Conservation (phyloP, 2,113 vertebrate species). For the Nycticebus coucang region DNA sequence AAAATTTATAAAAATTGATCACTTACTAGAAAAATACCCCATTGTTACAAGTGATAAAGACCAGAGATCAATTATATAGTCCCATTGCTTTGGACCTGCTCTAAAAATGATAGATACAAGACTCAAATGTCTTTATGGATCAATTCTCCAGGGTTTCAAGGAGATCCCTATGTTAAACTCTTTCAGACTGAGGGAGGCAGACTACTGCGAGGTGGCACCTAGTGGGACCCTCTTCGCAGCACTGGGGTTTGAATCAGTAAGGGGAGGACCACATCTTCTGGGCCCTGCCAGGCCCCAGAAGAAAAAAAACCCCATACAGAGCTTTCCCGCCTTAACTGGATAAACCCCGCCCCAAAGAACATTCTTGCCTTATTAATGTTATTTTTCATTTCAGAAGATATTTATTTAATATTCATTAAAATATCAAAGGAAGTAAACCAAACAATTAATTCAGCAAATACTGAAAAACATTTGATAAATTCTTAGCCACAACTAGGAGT, state of each 20-base stretch:
- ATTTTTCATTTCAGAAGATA: slow-evolving; percentile 10
- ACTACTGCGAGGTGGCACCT: no score
- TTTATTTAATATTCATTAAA: background rate
- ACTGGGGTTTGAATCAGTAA: no score
- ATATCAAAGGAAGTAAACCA: slow-evolving; percentile 5
- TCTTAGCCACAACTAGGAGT: background rate
- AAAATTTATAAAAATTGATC: slow-evolving; percentile 1
- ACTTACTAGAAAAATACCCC: background rate
- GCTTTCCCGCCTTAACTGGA: no score
- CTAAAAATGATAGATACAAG: background rate
- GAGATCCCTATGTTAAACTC: background rate
- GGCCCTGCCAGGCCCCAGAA: no score
- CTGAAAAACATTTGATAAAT: background rate
- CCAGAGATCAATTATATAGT: background rate
- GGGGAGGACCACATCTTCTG: no score
- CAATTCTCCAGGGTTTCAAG: background rate
- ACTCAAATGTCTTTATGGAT: background rate
- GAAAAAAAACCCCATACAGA: no score
- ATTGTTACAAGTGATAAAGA: background rate
- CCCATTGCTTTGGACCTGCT: background rate
- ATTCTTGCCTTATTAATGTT: background rate
- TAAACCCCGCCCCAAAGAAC: no score
- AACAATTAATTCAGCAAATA: background rate
- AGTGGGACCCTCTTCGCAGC: no score
- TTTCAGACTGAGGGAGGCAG: background rate